Evolutionary conservation across 2,113 vertebrate genomes (phyloP).

Genomic region (Tinamus guttatus): DNA sequence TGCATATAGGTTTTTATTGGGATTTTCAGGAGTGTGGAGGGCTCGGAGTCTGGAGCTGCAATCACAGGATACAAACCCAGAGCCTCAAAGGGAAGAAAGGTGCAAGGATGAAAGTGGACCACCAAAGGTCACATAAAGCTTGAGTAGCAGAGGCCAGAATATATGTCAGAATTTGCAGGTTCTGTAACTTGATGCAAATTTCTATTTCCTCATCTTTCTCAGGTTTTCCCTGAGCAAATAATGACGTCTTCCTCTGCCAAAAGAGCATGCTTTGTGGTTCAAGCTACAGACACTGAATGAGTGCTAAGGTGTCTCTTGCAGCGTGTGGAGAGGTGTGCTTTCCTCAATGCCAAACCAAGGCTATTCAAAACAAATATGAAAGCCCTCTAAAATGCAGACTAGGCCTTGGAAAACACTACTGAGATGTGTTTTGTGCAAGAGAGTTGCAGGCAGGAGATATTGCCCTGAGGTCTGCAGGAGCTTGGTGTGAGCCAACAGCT

Average conservation of each 20-base stretch:
- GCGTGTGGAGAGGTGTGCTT: not conserved
- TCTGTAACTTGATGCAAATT: not conserved
- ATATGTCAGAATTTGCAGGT: not conserved
- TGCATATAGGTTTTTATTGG: not conserved
- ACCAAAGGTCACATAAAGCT: not conserved
- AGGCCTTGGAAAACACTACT: not conserved
- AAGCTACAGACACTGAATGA: not conserved
- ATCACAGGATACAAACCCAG: not conserved
- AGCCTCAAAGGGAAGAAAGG: not conserved
- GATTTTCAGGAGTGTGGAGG: not conserved
- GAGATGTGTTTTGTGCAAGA: not conserved
- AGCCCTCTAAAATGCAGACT: not conserved
- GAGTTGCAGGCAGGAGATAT: fast-evolving
- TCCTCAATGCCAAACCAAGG: not conserved
- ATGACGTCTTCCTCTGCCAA: not conserved
- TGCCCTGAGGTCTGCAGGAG: not conserved
- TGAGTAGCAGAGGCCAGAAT: not conserved
- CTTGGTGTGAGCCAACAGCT: fast-evolving
- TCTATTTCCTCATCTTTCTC: not conserved
- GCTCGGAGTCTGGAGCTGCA: not conserved
- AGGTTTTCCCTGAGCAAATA: not conserved
- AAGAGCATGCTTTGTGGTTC: not conserved
- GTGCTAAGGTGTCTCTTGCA: fast-evolving
- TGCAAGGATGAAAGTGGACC: not conserved
- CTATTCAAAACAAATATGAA: not conserved